Evolutionary conservation across 2,797 vertebrate species (phyloP), one percentile per base, ranked within the genome.

Genomic region (Discoglossus pictus): DNA sequence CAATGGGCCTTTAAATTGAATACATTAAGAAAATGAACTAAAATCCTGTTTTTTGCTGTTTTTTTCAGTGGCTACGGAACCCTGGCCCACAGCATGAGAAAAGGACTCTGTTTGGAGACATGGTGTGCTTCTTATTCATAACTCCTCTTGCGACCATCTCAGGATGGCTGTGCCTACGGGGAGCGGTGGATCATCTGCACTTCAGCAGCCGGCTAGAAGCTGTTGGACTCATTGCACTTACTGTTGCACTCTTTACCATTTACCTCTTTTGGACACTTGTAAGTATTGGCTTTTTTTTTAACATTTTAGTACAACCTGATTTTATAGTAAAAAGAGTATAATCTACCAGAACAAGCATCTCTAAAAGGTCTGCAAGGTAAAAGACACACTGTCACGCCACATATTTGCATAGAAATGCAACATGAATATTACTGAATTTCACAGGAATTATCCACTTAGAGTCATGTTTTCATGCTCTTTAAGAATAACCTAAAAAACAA

Each of bases 191-290:
- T 75, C 92, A 93, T 73, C 88, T 94, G 80, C 89, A 92, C 78
- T 92, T 92, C 81, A 91, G 91, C 74, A 94, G 91, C 56, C 85
- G 88, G 73, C 86, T 94, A 38, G 92, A 94, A 83, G 92, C 92
- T 39, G 84, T 92, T 2, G 92, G 92, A 61, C 90, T 94, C 74
- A 93, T 94, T 80, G 87, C 91, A 69, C 88, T 94, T 54, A 94
- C 92, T 70, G 86, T 93, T 18, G 91, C 91, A 74, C 91, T 94
- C 83, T 92, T 94, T 83, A 92, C 89, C 61, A 92, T 94, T 88
- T 93, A 93, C 86, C 89, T 94, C 83, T 94, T 94, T 75, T 94
- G 92, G 92, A 92, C 92, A 51, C 82, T 93, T 70, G 91, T 92
- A 83, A 91, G 90, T 88, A 78, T 55, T 25, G 16, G 23, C 2